A percentile compares a stretch with the other conserved stretches of the same genome.
These are phyloP conservation scores for Rana temporaria DNA, from an alignment of 2,113 vertebrate species.

Conservation along the genomic window DNA sequence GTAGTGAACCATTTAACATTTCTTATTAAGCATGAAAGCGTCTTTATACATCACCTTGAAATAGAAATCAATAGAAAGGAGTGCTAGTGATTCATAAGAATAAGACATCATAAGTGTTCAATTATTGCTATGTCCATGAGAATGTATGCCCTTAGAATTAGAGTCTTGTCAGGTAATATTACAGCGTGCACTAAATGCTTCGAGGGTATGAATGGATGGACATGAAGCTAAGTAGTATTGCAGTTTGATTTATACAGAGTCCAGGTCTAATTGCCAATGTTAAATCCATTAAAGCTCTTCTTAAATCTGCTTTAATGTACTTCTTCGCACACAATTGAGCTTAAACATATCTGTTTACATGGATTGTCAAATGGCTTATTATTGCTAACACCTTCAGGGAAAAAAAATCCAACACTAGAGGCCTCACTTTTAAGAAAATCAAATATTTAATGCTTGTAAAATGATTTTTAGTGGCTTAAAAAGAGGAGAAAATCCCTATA, in stretches of 20 bases:
- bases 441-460: neutral
- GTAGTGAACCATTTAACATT: too few species aligned
- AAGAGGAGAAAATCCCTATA: too few species aligned
- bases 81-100: constrained; percentile 77
- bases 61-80: constrained; percentile 76
- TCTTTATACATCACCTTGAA: constrained; percentile 47
- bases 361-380: constrained; percentile 74
- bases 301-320: constrained; percentile 77
- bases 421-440: neutral
- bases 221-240: constrained; percentile 69
- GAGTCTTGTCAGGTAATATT: constrained; percentile 76
- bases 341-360: constrained; percentile 78
- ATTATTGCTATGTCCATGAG: constrained; percentile 74
- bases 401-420: constrained; percentile 24
- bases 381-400: constrained; percentile 60
- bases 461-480: too few species aligned
- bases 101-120: constrained; percentile 78
- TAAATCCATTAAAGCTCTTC: constrained; percentile 81
- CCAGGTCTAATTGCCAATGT: constrained; percentile 78
- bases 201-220: constrained; percentile 77
- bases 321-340: constrained; percentile 71
- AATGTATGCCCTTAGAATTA: constrained; percentile 71
- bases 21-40: neutral
- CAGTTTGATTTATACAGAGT: constrained; percentile 77
- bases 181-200: constrained; percentile 73